These are phyloP conservation scores for Eurystomus gularis DNA, from an alignment of 2,113 vertebrate genomes.

Conservation along the genomic window DNA sequence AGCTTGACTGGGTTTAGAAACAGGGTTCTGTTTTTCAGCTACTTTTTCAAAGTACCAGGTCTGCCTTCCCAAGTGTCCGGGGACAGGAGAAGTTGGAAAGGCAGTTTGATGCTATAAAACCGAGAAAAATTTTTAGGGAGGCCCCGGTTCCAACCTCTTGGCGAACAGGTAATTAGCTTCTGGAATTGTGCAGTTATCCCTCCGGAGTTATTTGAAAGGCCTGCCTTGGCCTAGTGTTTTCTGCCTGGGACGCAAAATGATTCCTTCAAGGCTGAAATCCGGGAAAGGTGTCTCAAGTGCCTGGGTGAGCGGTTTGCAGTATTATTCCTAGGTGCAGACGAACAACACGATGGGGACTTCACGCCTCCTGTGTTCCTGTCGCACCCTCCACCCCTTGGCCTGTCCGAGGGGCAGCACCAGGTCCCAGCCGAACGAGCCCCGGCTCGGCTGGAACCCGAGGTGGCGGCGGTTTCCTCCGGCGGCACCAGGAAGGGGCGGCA, in stretches of 20 bases:
- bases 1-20: background rate
- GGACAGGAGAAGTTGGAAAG: background rate
- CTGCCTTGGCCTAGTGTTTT: background rate
- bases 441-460: rapidly evolving
- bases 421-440: rapidly evolving
- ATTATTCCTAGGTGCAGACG: rapidly evolving
- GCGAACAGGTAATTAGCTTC: background rate
- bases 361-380: rapidly evolving
- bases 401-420: background rate
- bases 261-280: background rate
- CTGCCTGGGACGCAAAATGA: background rate
- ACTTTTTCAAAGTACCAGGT: background rate
- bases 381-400: rapidly evolving
- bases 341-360: rapidly evolving
- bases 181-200: background rate
- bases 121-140: too few species aligned
- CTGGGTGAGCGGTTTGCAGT: rapidly evolving
- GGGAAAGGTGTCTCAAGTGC: too few species aligned
- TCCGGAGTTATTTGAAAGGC: background rate
- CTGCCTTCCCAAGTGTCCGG: background rate
- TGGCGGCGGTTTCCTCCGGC: rapidly evolving
- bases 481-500: background rate
- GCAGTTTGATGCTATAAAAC: too few species aligned
- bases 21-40: background rate
- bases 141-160: background rate